Conservation (phyloP, 2,888 invertebrate genomes). For the Dorcus parallelipipedus region DNA sequence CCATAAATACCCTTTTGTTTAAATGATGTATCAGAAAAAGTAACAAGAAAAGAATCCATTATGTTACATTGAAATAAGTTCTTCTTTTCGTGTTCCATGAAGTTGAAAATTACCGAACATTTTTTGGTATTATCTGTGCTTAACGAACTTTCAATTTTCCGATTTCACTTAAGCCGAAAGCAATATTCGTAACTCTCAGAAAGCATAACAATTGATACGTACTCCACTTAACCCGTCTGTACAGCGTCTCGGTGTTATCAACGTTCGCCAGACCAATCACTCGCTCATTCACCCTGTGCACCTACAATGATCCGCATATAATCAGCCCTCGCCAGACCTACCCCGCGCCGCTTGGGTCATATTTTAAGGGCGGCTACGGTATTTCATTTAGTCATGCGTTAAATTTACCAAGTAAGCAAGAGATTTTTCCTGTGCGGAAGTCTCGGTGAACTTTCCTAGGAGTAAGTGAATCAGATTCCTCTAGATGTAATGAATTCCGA, state of each 20-base stretch:
- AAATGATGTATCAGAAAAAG: too few relatives aligned
- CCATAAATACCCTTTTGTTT: too few relatives aligned
- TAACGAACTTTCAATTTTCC: too few relatives aligned
- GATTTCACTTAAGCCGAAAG: too few relatives aligned
- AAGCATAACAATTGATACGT: slow-evolving; percentile 17
- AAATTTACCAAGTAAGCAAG: background rate
- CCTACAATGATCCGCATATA: slow-evolving; percentile 32
- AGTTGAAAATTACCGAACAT: too few relatives aligned
- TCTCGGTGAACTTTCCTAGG: background rate
- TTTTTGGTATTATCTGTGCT: background rate
- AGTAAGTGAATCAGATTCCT: background rate
- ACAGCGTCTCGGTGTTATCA: slow-evolving; percentile 32
- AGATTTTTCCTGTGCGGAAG: background rate
- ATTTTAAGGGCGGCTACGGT: background rate
- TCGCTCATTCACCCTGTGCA: slow-evolving; percentile 28
- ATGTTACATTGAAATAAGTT: too few relatives aligned
- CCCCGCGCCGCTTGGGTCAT: slow-evolving; percentile 15
- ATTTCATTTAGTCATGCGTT: background rate
- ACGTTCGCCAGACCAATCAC: slow-evolving; percentile 33
- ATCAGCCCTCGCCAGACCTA: slow-evolving; percentile 30
- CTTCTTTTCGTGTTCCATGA: too few relatives aligned
- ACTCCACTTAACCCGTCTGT: slow-evolving; percentile 23
- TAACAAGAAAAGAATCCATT: too few relatives aligned
- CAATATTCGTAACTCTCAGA: background rate
- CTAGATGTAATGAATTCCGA: background rate